Conservation (phyloP, 2,797 vertebrate species). For the Podarcis lilfordi region DNA sequence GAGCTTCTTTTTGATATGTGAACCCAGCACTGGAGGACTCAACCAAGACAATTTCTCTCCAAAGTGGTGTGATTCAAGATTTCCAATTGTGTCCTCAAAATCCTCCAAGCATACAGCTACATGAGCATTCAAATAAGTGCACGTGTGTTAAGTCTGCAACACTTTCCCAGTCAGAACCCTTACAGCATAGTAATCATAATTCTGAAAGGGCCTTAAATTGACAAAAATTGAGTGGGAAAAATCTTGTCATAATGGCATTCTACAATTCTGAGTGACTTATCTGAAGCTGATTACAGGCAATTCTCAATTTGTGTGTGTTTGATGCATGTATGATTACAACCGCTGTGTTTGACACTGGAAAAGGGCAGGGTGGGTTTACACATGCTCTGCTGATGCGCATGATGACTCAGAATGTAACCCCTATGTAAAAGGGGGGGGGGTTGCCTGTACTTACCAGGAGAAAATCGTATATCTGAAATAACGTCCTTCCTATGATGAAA, state of each 20-base stretch:
- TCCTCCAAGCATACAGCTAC: background rate
- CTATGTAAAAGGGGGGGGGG: too few relatives aligned
- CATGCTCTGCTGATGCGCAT: too few relatives aligned
- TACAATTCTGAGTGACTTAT: background rate
- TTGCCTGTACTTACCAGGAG: constrained; percentile 85
- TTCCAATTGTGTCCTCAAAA: background rate
- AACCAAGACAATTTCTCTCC: background rate
- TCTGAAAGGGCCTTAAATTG: background rate
- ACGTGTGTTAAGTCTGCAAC: too few relatives aligned
- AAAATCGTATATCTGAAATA: constrained; percentile 97
- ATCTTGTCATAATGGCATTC: background rate
- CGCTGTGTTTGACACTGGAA: too few relatives aligned
- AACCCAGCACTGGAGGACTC: background rate
- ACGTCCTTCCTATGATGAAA: constrained; percentile 98
- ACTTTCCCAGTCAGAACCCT: too few relatives aligned
- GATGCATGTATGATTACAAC: too few relatives aligned
- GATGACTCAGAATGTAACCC: too few relatives aligned
- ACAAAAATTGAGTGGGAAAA: background rate
- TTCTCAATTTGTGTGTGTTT: too few relatives aligned
- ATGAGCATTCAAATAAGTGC: background rate
- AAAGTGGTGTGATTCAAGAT: background rate
- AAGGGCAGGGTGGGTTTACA: too few relatives aligned
- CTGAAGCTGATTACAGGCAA: too few relatives aligned
- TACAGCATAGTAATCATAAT: background rate
- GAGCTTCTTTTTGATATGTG: background rate